A percentile compares a stretch with the other conserved stretches of the same genome.
These are phyloP conservation scores for Petrocephalus schoutedeni DNA, from an alignment of 2,797 vertebrate genomes.

Conservation along the genomic window DNA sequence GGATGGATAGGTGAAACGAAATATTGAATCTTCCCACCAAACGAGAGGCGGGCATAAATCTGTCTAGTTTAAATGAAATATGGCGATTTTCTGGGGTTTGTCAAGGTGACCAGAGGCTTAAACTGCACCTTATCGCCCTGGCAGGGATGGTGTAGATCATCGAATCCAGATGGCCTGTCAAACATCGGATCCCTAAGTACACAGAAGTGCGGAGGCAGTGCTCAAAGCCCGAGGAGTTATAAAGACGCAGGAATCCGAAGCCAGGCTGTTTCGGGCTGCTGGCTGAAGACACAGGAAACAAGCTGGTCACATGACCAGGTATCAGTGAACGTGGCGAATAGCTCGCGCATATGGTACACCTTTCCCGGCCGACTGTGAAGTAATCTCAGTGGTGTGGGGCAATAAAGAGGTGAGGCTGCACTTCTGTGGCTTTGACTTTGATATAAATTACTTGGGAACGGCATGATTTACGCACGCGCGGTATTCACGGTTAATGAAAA, in stretches of 20 bases:
- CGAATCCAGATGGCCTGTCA: conserved; percentile 20
- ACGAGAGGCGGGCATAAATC: neutral
- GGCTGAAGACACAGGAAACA: neutral
- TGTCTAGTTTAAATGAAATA: conserved; percentile 13
- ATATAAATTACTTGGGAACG: neutral
- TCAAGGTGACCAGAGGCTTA: neutral
- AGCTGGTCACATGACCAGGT: neutral
- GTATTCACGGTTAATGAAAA: neutral
- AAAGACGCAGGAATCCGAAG: neutral
- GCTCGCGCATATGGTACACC: neutral
- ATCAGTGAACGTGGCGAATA: neutral
- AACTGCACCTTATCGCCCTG: conserved; percentile 1
- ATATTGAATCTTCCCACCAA: neutral
- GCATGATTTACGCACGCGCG: neutral
- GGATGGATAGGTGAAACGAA: neutral
- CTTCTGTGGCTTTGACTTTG: neutral
- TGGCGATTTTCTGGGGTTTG: neutral
- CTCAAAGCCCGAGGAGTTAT: neutral
- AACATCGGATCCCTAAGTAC: neutral
- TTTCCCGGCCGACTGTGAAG: neutral
- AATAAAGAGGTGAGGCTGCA: neutral
- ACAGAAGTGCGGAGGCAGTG: neutral
- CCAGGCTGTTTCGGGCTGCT: neutral
- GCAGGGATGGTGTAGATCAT: neutral
- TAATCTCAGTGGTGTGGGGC: neutral